Evolutionary conservation across 2,113 vertebrate species (phyloP), one percentile per base, ranked within the genome.

Genomic region (Tautogolabrus adspersus): DNA sequence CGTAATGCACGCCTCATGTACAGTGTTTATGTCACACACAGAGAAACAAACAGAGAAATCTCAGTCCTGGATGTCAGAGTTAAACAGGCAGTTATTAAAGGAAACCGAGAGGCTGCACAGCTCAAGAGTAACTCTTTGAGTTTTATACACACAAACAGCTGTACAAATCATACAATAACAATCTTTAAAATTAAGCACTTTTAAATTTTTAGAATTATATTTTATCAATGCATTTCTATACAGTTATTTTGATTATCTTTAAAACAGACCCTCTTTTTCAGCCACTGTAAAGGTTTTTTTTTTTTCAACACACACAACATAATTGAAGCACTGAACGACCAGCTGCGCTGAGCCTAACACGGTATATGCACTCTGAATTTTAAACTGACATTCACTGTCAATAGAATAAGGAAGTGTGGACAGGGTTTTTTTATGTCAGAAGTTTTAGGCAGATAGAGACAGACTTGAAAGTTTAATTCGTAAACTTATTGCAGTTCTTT

Each of bases 121-220:
- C 83, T 52, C 67, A 59, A 8, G 30, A 72, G 68, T 72, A 79
- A 85, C 79, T 71, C 68, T 64, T 78, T 59, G 62, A 78, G 64
- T 82, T 81, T 82, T 89, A 73, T 81, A 89, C 87, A 90, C 82
- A 86, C 58, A 74, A 82, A 73, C 82, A 74, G 83, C 85, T 88
- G 85, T 92, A 93, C 89, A 93, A 89, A 92, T 89, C 80, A 80
- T 89, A 93, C 70, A 89, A 81, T 78, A 89, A 84, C 83, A 88
- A 86, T 87, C 84, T 83, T 57, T 37, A 84, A 88, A 89, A 78
- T 82, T 54, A 81, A 87, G 77, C 66, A 83, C 76, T 85, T 90
- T 85, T 59, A 79, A 47, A 64, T 51, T 81, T 69, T 70, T 85
- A 81, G 60, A 80, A 68, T 86, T 59, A 73, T 82, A 67, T 81